phyloP scores from a whole-genome alignment of 35 echinoderm and acorn worm species.

The Strongylocentrotus purpuratus region DNA sequence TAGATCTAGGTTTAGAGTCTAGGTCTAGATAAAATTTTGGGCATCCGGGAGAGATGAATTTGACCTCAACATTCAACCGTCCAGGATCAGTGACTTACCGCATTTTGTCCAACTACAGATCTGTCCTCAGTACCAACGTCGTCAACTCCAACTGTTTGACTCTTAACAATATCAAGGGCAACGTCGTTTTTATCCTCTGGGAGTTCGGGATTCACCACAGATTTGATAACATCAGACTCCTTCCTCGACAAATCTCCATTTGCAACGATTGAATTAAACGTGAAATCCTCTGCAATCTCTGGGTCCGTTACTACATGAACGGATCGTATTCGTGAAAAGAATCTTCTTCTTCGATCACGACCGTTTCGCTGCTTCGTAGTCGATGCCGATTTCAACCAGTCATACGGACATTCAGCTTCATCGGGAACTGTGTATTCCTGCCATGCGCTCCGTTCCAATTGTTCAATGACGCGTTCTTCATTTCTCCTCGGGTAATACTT shows the following conservation, averaged over 20 bases:
- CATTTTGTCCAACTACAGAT: too few species aligned
- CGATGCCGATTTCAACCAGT: neutral
- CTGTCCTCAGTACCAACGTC: too few species aligned
- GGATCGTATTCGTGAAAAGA: neutral
- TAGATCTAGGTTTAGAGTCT: too few species aligned
- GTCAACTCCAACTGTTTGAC: too few species aligned
- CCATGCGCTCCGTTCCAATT: neutral
- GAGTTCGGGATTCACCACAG: neutral
- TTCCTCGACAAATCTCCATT: neutral
- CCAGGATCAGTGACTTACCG: too few species aligned
- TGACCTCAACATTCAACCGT: too few species aligned
- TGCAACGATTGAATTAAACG: neutral
- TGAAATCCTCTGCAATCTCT: neutral
- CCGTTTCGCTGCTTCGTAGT: neutral
- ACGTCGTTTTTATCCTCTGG: neutral
- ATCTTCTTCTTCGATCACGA: neutral
- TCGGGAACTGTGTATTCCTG: neutral
- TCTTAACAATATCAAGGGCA: neutral
- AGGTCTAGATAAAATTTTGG: too few species aligned
- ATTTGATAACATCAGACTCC: neutral
- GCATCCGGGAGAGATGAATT: too few species aligned
- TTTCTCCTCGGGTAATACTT: slow-evolving; percentile 1
- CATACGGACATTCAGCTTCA: neutral
- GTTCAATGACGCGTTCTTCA: neutral
- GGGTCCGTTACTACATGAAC: neutral